Conservation (phyloP, 2,888 invertebrate species). For the Myathropa florea region DNA sequence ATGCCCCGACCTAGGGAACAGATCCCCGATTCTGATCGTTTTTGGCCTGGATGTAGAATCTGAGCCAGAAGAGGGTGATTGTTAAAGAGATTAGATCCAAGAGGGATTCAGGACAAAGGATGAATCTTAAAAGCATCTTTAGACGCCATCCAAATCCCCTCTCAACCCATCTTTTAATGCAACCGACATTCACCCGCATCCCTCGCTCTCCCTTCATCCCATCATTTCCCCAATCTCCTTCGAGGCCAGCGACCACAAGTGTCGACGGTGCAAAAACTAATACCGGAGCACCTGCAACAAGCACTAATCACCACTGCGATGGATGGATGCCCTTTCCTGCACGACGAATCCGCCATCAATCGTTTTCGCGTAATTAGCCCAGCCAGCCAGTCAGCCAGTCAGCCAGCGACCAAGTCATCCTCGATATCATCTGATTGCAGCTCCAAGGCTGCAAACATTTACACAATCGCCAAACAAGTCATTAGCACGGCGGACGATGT, state of each 20-base stretch:
- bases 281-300: background rate
- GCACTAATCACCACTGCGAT: slow-evolving; percentile 46
- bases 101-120: too few species aligned
- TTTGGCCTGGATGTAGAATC: too few species aligned
- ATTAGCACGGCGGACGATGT: slow-evolving; percentile 52
- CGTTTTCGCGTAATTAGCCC: slow-evolving; percentile 59
- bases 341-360: slow-evolving; percentile 50
- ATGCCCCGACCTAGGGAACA: too few species aligned
- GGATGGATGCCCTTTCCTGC: background rate
- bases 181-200: too few species aligned
- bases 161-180: too few species aligned
- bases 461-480: slow-evolving; percentile 64
- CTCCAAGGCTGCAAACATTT: slow-evolving; percentile 54
- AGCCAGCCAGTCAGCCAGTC: background rate
- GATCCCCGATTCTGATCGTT: too few species aligned
- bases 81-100: too few species aligned
- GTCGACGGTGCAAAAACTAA: background rate
- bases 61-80: too few species aligned
- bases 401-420: slow-evolving; percentile 16
- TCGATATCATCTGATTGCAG: slow-evolving; percentile 48
- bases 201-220: background rate
- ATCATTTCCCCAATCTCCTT: background rate
- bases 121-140: too few species aligned
- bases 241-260: too few species aligned
- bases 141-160: too few species aligned